These are phyloP conservation scores for Odontesthes bonariensis DNA, from an alignment of 2,113 vertebrate genomes.

Conservation along the genomic window DNA sequence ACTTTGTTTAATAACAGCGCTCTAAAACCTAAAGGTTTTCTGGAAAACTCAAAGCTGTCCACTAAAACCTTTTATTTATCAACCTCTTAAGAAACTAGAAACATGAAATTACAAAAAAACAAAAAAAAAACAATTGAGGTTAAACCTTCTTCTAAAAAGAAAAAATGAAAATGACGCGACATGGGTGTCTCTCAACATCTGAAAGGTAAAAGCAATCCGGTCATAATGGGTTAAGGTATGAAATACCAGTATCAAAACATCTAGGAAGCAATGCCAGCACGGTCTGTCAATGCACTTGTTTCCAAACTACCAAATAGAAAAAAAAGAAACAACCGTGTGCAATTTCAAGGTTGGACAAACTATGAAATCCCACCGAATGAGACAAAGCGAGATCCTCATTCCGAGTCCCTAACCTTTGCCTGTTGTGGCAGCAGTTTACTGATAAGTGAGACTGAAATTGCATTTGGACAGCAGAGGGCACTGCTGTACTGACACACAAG, in stretches of 20 bases:
- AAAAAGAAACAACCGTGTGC: neutral
- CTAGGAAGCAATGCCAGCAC: neutral
- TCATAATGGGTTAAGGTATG: neutral
- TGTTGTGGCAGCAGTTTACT: neutral
- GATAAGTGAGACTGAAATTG: neutral
- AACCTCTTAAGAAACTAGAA: no score
- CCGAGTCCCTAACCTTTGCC: neutral
- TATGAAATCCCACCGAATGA: conserved; percentile 10
- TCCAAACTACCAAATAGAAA: neutral
- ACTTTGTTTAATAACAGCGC: neutral
- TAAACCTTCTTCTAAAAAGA: neutral
- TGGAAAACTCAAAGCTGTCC: neutral
- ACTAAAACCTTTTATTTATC: no score
- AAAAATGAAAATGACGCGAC: no score
- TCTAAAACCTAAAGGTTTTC: neutral
- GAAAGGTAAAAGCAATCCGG: neutral
- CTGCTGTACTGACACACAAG: conserved; percentile 21
- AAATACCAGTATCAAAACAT: conserved; percentile 17
- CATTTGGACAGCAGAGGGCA: conserved; percentile 29
- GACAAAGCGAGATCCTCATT: neutral
- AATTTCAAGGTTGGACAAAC: conserved; percentile 10
- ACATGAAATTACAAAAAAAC: neutral
- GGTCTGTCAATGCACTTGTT: neutral
- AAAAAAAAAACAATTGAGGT: neutral
- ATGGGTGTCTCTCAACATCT: neutral